Percentiles rank a stretch among this genome's conserved stretches.
Evolutionary conservation across 2,113 vertebrate genomes (phyloP).

Genomic region (Phycodurus eques): DNA sequence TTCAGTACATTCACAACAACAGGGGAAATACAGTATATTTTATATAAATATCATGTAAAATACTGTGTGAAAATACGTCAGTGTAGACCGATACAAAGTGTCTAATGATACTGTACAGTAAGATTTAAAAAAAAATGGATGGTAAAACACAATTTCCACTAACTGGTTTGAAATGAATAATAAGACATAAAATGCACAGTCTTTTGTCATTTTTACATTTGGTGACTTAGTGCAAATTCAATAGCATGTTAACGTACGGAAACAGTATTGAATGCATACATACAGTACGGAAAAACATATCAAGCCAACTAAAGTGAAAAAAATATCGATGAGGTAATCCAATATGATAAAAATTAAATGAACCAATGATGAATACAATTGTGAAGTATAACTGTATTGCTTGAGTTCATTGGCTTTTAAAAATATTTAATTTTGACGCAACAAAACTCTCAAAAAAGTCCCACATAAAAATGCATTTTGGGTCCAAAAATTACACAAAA

Average conservation of each 20-base stretch:
- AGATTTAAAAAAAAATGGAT: not conserved
- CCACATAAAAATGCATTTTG: too few relatives aligned
- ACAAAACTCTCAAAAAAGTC: too few relatives aligned
- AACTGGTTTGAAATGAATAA: not conserved
- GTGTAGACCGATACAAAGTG: conserved; percentile 11
- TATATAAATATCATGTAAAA: not conserved
- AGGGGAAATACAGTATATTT: conserved; percentile 2
- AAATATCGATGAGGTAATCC: not conserved
- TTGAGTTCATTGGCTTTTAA: not conserved
- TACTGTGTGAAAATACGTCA: conserved; percentile 2
- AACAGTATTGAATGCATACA: not conserved
- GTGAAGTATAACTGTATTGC: not conserved
- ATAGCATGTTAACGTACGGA: not conserved
- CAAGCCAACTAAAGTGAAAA: not conserved
- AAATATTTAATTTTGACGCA: not conserved
- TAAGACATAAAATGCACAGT: not conserved
- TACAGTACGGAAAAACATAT: not conserved
- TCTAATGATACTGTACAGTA: conserved; percentile 5
- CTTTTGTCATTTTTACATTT: not conserved
- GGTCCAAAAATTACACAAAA: too few relatives aligned
- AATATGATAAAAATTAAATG: not conserved
- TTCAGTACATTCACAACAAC: conserved; percentile 2
- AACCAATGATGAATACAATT: not conserved
- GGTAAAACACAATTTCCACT: not conserved
- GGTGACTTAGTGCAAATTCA: not conserved